Evolutionary conservation across 2,888 invertebrate genomes (phyloP).

Genomic region (Pseudococcus jackbeardsleyi): DNA sequence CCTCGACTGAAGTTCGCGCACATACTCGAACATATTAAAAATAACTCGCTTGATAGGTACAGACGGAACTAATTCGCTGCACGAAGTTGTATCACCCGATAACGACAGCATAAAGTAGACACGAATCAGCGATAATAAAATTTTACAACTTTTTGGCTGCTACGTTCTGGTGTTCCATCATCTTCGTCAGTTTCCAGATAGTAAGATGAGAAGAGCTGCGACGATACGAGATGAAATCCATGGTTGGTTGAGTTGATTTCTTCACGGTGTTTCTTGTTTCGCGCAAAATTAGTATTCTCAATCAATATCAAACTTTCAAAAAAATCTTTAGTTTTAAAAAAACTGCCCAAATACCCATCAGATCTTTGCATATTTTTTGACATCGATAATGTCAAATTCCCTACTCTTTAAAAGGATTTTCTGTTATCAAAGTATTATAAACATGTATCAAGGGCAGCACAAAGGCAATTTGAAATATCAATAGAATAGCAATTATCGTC

Average conservation of each 20-base stretch:
- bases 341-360: too few relatives aligned
- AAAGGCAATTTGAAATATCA: background rate
- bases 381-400: background rate
- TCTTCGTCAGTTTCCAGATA: background rate
- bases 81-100: background rate
- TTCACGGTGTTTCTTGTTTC: too few relatives aligned
- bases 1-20: background rate
- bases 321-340: too few relatives aligned
- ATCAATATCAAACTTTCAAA: too few relatives aligned
- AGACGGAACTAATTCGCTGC: conserved; percentile 11
- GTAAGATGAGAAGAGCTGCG: too few relatives aligned
- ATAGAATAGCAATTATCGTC: background rate
- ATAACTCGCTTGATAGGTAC: background rate
- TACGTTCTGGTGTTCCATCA: too few relatives aligned
- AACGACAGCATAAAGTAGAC: background rate
- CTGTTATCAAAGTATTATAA: background rate
- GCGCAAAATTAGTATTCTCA: too few relatives aligned
- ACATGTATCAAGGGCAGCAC: background rate
- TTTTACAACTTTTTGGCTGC: too few relatives aligned
- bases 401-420: background rate
- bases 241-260: too few relatives aligned
- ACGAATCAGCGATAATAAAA: background rate
- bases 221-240: too few relatives aligned
- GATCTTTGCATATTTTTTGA: too few relatives aligned
- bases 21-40: background rate